These are phyloP conservation scores for Ceuthmochares aereus DNA, from an alignment of 2,113 vertebrate species.

Conservation along the genomic window DNA sequence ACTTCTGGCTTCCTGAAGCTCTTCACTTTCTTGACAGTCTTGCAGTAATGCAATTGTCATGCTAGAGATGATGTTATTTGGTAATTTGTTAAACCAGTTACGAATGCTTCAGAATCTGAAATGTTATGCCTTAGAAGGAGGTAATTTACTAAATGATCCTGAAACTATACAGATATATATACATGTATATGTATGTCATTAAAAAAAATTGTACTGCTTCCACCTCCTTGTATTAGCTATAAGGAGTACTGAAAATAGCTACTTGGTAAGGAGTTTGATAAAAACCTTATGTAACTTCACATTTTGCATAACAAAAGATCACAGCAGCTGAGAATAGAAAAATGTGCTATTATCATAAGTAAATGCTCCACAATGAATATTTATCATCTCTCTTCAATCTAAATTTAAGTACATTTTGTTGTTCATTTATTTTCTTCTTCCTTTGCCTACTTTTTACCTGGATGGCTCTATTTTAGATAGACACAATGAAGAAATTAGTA, in stretches of 20 bases:
- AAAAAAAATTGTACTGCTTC: background rate
- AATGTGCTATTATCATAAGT: background rate
- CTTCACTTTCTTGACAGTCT: background rate
- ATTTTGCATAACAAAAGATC: slow-evolving; percentile 3
- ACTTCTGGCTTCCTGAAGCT: background rate
- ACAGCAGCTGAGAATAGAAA: background rate
- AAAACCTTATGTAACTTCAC: background rate
- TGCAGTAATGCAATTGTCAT: background rate
- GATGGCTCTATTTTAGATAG: background rate
- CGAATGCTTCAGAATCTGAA: background rate
- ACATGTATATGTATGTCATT: background rate
- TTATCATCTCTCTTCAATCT: background rate
- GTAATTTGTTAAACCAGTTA: background rate
- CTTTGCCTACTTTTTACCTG: background rate
- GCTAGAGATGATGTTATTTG: background rate
- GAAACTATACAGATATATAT: background rate
- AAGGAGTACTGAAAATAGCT: background rate
- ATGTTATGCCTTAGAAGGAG: background rate
- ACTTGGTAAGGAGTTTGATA: background rate
- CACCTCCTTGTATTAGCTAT: background rate
- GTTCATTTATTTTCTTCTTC: background rate
- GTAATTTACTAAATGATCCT: background rate
- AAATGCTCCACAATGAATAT: background rate
- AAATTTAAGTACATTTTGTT: background rate
- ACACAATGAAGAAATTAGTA: background rate